These are phyloP conservation scores for Dromius quadrimaculatus DNA, from an alignment of 2,888 invertebrate species.

Conservation along the genomic window DNA sequence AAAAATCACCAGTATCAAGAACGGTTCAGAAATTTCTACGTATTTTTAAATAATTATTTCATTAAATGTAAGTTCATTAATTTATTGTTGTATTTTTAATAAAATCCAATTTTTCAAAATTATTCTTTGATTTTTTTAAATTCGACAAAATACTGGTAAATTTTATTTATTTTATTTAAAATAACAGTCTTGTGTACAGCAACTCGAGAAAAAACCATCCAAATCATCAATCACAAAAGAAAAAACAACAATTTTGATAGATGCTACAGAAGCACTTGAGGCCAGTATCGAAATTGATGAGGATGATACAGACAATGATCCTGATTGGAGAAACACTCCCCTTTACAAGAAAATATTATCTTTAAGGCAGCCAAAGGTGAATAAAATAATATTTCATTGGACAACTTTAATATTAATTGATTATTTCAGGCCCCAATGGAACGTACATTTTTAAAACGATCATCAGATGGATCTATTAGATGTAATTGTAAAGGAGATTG, in stretches of 20 bases:
- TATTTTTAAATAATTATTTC: conserved; percentile 18
- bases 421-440: neutral
- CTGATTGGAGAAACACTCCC: conserved; percentile 80
- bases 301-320: conserved; percentile 70
- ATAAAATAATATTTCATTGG: conserved; percentile 4
- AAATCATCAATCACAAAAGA: neutral
- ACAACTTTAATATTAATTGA: neutral
- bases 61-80: conserved; percentile 12
- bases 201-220: conserved; percentile 10
- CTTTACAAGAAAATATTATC: conserved; percentile 58
- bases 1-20: conserved; percentile 25
- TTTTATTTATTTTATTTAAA: conserved; percentile 11
- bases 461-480: conserved; percentile 71
- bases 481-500: conserved; percentile 74
- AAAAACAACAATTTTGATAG: neutral
- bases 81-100: conserved; percentile 10
- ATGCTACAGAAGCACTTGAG: neutral
- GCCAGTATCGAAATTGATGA: conserved; percentile 54
- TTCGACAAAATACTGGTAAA: conserved; percentile 12
- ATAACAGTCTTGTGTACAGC: conserved; percentile 30
- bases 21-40: conserved; percentile 33
- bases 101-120: conserved; percentile 24
- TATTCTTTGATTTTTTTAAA: too few relatives aligned
- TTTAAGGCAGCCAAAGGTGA: conserved; percentile 17
- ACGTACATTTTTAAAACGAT: conserved; percentile 66